These are phyloP conservation scores for Crotalus viridis DNA, from an alignment of 2,113 vertebrate species.

Conservation along the genomic window DNA sequence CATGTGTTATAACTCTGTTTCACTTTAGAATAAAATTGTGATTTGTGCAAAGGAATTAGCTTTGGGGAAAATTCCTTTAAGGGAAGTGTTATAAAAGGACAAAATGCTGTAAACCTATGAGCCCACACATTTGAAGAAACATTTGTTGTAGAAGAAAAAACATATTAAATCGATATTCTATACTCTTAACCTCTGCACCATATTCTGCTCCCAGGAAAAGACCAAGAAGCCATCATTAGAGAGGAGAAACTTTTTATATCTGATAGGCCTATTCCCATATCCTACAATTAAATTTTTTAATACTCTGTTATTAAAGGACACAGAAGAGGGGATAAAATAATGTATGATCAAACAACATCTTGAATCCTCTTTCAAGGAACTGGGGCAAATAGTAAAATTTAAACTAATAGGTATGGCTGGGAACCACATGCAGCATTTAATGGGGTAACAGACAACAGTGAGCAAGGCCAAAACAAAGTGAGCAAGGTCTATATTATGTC, in stretches of 20 bases:
- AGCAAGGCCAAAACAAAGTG: not conserved
- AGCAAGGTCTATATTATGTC: not conserved
- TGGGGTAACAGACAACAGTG: not conserved
- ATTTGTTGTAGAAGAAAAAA: slow-evolving; percentile 39
- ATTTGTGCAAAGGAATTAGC: slow-evolving; percentile 49
- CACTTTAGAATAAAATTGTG: slow-evolving; percentile 48
- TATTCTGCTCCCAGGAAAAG: slow-evolving; percentile 16
- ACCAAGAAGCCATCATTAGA: not conserved
- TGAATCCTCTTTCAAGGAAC: not conserved
- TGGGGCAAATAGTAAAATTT: not conserved
- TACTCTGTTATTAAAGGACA: slow-evolving; percentile 47
- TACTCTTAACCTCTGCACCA: slow-evolving; percentile 29
- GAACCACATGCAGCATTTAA: not conserved
- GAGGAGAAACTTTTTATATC: not conserved
- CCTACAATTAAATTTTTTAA: slow-evolving; percentile 34
- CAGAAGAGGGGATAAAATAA: slow-evolving; percentile 41
- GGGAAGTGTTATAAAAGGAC: slow-evolving; percentile 26
- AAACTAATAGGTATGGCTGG: not conserved
- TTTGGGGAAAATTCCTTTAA: not conserved
- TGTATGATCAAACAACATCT: not conserved
- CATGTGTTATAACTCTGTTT: slow-evolving; percentile 33
- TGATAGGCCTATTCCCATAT: slow-evolving; percentile 26
- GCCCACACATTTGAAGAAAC: slow-evolving; percentile 52
- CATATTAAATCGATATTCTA: slow-evolving; percentile 35
- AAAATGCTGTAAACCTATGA: slow-evolving; percentile 22